phyloP scores from a whole-genome alignment of 2,113 vertebrate genomes.

The Phyllopteryx taeniolatus region DNA sequence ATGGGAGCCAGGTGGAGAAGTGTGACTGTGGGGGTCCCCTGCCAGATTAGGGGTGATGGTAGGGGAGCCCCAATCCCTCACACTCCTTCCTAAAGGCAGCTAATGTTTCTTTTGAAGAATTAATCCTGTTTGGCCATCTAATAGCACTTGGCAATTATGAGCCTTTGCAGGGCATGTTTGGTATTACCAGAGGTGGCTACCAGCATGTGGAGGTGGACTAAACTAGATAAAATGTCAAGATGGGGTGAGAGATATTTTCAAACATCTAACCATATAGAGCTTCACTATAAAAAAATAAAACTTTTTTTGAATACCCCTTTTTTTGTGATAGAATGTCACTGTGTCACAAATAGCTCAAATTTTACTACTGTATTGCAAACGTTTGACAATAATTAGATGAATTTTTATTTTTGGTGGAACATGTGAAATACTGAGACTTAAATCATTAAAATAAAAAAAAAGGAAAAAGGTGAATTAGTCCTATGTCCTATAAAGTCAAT shows the following conservation, averaged over 20 bases:
- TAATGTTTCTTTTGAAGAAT: constrained; percentile 74
- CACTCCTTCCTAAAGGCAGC: constrained; percentile 65
- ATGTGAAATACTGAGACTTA: not conserved
- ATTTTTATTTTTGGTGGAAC: not conserved
- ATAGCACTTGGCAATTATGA: constrained; percentile 59
- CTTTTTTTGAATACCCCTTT: not conserved
- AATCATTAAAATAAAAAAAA: not conserved
- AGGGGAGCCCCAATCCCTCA: constrained; percentile 54
- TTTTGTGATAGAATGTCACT: not conserved
- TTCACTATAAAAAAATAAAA: not conserved
- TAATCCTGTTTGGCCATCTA: constrained; percentile 68
- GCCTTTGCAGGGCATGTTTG: constrained; percentile 60
- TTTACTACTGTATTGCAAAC: too few species aligned
- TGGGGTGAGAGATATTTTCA: not conserved
- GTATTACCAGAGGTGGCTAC: constrained; percentile 57
- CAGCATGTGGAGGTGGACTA: constrained; percentile 7
- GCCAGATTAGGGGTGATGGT: constrained; percentile 58
- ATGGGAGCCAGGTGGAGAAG: constrained; percentile 73
- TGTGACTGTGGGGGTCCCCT: constrained; percentile 69
- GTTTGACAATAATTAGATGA: too few species aligned
- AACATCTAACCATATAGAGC: not conserved
- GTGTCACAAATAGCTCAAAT: not conserved
- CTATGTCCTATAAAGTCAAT: not conserved
- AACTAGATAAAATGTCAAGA: not conserved
- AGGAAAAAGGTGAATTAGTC: not conserved